Percentiles rank a stretch among this genome's conserved stretches.
phyloP scores from a whole-genome alignment of 1,140 invertebrate species.

The Pectinophora gossypiella region DNA sequence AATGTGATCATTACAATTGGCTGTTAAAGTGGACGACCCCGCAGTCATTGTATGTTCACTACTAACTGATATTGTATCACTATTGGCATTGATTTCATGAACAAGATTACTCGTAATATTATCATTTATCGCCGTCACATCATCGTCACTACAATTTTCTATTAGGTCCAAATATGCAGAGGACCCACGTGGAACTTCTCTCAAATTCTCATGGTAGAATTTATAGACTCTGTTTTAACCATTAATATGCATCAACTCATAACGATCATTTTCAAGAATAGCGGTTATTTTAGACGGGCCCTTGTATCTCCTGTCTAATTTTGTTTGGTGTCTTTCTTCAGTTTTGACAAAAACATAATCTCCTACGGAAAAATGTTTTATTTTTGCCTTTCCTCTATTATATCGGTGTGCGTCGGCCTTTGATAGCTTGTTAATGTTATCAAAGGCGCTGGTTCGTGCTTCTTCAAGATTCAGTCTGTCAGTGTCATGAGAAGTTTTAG shows the following conservation, averaged over 20 bases:
- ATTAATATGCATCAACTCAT: conserved; percentile 8
- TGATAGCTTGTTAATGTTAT: conserved; percentile 3
- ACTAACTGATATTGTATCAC: neutral
- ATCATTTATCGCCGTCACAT: conserved; percentile 3
- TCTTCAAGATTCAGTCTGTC: neutral
- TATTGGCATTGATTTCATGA: neutral
- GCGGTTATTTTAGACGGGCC: conserved; percentile 5
- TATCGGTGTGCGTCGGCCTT: neutral
- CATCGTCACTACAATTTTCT: conserved; percentile 8
- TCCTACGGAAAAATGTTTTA: conserved; percentile 4
- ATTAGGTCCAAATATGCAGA: neutral
- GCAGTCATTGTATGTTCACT: neutral
- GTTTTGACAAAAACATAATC: conserved; percentile 10
- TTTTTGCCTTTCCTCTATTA: conserved; percentile 7
- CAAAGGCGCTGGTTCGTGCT: neutral
- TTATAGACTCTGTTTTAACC: conserved; percentile 6
- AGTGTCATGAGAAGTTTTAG: neutral
- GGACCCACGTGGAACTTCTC: neutral
- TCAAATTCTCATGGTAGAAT: conserved; percentile 8
- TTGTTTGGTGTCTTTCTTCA: conserved; percentile 10
- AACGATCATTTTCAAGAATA: conserved; percentile 9
- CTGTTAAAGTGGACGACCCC: neutral
- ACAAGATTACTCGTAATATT: neutral
- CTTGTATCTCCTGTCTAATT: conserved; percentile 9
- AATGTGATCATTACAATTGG: neutral